Evolutionary conservation across 2,113 vertebrate species (phyloP).

Genomic region (Eonycteris spelaea): DNA sequence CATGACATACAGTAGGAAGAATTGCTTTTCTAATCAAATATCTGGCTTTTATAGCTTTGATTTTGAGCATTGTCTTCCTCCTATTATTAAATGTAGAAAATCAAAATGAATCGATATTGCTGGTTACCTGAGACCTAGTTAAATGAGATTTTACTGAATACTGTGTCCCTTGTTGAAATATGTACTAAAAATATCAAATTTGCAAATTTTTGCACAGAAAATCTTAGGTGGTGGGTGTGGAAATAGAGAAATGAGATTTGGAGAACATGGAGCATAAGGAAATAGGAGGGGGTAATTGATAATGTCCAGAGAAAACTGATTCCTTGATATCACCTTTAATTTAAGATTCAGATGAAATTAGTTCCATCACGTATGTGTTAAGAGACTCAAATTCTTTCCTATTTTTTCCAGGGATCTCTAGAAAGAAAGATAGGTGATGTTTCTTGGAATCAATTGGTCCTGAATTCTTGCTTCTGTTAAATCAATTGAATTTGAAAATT

Average conservation of each 20-base stretch:
- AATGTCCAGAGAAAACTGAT: neutral
- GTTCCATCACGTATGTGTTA: neutral
- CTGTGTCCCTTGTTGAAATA: neutral
- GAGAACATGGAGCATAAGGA: neutral
- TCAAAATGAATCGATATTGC: neutral
- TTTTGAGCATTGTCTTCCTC: neutral
- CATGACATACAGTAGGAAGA: neutral
- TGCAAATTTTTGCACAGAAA: neutral
- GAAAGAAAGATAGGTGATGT: neutral
- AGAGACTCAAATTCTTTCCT: neutral
- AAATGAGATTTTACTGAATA: neutral
- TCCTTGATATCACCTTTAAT: neutral
- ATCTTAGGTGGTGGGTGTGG: neutral
- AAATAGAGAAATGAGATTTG: neutral
- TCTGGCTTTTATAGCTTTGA: neutral
- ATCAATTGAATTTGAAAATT: neutral
- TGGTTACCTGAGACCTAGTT: neutral
- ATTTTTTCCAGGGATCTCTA: neutral
- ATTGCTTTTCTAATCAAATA: conserved; percentile 1
- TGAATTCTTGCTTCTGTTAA: neutral
- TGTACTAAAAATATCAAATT: neutral
- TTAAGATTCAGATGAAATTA: neutral
- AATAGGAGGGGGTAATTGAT: neutral
- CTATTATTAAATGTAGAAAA: neutral
- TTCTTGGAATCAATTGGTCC: neutral